Conservation (phyloP, 2,888 invertebrate species). For the Mesoligia furuncula region DNA sequence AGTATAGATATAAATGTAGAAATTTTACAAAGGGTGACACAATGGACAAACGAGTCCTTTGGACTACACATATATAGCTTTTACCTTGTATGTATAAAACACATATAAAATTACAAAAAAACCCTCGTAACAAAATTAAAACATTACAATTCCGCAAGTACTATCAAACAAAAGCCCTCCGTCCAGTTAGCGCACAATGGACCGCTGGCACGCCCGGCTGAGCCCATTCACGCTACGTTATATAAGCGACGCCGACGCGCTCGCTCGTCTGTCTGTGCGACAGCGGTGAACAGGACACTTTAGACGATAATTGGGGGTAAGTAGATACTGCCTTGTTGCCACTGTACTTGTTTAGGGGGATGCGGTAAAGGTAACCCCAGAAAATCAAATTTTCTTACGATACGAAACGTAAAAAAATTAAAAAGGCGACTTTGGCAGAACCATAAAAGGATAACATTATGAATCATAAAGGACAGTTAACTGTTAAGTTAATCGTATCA, state of each 20-base stretch:
- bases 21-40: background rate
- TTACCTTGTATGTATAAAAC: background rate
- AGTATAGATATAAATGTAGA: background rate
- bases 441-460: too few relatives aligned
- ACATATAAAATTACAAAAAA: slow-evolving; percentile 39
- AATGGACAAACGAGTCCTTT: background rate
- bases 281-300: slow-evolving; percentile 10
- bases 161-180: slow-evolving; percentile 40
- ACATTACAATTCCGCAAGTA: slow-evolving; percentile 33
- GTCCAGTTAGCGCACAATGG: slow-evolving; percentile 74
- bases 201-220: slow-evolving; percentile 67
- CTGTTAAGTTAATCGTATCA: too few relatives aligned
- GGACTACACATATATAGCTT: background rate
- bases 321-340: background rate
- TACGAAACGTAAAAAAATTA: too few relatives aligned
- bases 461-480: too few relatives aligned
- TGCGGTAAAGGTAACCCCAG: background rate
- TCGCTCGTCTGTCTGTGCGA: slow-evolving; percentile 50
- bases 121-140: slow-evolving; percentile 34
- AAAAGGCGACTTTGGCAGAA: too few relatives aligned
- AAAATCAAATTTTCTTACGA: background rate
- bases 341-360: background rate
- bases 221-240: slow-evolving; percentile 80
- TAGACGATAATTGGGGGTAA: slow-evolving; percentile 11
- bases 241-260: slow-evolving; percentile 72